Evolutionary conservation across 2,797 vertebrate species (phyloP).

Genomic region (Jordanella pulchra): DNA sequence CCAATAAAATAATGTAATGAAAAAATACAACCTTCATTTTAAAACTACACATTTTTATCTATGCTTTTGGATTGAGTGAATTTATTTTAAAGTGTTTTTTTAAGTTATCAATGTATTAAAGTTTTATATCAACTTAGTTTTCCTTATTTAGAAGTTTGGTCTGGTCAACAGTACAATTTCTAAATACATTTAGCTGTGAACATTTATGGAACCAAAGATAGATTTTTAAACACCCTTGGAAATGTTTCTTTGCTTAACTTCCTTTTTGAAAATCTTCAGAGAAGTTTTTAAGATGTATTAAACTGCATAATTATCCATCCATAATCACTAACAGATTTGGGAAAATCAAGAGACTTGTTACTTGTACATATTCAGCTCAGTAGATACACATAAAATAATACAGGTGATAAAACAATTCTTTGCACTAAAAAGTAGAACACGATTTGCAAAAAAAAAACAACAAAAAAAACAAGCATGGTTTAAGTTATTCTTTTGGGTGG

Average conservation of each 20-base stretch:
- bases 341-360: not conserved
- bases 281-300: no score
- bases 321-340: not conserved
- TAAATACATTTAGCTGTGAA: no score
- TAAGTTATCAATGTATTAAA: no score
- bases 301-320: not conserved
- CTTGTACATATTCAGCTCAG: not conserved
- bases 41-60: no score
- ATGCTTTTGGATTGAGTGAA: no score
- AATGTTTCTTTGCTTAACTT: not conserved
- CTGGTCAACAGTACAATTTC: no score
- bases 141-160: not conserved
- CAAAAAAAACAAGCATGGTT: not conserved
- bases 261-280: no score
- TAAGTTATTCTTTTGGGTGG: not conserved
- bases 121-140: not conserved
- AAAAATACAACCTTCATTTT: no score
- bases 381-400: not conserved
- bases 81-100: no score
- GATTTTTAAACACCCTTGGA: not conserved
- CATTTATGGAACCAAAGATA: no score
- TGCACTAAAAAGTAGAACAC: not conserved
- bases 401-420: not conserved
- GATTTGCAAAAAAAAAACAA: not conserved
- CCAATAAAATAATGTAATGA: no score